phyloP scores from a whole-genome alignment of 2,113 vertebrate genomes.

The Bothrops jararaca region DNA sequence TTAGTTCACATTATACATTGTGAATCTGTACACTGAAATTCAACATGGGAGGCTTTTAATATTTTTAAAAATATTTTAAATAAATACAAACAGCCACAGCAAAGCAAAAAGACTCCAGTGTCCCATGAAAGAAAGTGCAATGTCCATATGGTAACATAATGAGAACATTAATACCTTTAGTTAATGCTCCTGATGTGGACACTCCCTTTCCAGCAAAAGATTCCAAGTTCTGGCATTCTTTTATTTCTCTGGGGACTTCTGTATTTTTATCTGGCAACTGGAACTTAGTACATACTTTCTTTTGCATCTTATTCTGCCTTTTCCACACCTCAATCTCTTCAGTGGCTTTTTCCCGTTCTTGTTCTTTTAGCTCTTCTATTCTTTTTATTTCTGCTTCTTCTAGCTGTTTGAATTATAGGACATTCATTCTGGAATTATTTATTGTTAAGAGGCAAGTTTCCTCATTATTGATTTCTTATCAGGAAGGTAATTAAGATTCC shows the following conservation, averaged over 20 bases:
- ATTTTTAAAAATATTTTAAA: neutral
- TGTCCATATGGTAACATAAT: neutral
- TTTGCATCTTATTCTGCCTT: constrained; percentile 62
- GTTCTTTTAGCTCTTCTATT: constrained; percentile 83
- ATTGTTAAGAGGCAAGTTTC: neutral
- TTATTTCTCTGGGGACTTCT: constrained; percentile 41
- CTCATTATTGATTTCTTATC: neutral
- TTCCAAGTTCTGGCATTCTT: constrained; percentile 11
- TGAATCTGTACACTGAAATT: neutral
- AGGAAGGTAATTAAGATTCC: neutral
- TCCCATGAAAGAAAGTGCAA: neutral
- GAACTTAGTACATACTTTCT: constrained; percentile 31
- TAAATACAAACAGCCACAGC: neutral
- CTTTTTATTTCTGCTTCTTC: constrained; percentile 80
- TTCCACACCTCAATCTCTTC: constrained; percentile 83
- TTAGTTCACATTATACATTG: neutral
- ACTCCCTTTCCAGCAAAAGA: constrained; percentile 21
- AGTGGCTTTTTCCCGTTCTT: constrained; percentile 73
- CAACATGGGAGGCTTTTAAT: neutral
- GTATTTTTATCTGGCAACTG: constrained; percentile 26
- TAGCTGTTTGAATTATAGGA: constrained; percentile 73
- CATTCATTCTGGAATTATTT: neutral
- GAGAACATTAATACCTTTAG: constrained; percentile 54
- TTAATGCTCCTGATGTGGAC: constrained; percentile 25
- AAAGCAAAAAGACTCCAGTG: neutral